A percentile compares a stretch with the other conserved stretches of the same genome.
These are phyloP conservation scores for Fopius arisanus DNA, from an alignment of 1,140 invertebrate genomes.

Conservation along the genomic window DNA sequence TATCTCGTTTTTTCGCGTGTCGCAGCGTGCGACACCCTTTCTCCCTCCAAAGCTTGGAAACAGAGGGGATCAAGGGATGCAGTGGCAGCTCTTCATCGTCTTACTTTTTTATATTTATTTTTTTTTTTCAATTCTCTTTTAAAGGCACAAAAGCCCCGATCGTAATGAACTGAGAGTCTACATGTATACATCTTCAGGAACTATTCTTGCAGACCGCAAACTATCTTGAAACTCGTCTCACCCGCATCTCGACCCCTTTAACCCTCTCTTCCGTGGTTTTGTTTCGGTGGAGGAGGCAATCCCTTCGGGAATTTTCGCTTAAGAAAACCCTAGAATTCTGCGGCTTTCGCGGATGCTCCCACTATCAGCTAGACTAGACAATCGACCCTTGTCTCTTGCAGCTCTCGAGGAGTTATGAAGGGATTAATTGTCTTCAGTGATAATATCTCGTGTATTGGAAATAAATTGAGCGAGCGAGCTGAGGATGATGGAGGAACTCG, in stretches of 20 bases:
- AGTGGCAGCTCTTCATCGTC: neutral
- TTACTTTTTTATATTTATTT: neutral
- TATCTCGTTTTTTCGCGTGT: constrained; percentile 1
- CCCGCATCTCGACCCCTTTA: constrained; percentile 5
- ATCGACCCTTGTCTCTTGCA: constrained; percentile 29
- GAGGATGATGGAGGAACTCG: neutral
- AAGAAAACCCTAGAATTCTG: constrained; percentile 35
- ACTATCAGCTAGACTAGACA: constrained; percentile 27
- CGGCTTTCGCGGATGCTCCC: constrained; percentile 3
- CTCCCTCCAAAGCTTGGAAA: neutral
- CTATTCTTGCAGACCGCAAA: constrained; percentile 42
- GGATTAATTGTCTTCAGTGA: constrained; percentile 22
- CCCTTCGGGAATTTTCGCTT: constrained; percentile 24
- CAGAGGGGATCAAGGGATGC: neutral
- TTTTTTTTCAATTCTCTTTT: neutral
- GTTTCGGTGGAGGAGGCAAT: constrained; percentile 22
- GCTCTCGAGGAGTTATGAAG: neutral
- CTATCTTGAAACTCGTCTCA: constrained; percentile 38
- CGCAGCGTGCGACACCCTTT: neutral
- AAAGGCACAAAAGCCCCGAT: constrained; percentile 27
- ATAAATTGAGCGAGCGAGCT: neutral
- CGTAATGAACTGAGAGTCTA: constrained; percentile 24
- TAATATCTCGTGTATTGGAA: constrained; percentile 1
- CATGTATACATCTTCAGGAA: constrained; percentile 28
- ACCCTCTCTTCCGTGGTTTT: constrained; percentile 14